phyloP scores from a whole-genome alignment of 2,113 vertebrate genomes.

The Riparia riparia region DNA sequence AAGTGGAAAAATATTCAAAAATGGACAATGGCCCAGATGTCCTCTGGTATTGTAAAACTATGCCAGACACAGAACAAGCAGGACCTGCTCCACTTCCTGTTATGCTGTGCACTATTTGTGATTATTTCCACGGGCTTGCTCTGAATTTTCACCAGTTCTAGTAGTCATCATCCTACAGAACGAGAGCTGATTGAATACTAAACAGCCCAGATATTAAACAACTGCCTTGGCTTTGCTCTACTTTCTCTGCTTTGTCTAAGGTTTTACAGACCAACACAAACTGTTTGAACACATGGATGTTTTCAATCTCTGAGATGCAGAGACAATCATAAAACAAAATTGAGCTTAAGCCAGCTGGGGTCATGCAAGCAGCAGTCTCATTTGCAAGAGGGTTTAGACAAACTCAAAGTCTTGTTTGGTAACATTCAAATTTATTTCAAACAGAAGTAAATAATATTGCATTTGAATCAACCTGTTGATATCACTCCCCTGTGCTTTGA shows the following conservation, averaged over 20 bases:
- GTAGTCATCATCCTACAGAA: neutral
- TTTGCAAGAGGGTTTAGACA: neutral
- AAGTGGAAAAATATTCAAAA: neutral
- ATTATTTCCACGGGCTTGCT: neutral
- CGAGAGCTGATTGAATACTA: neutral
- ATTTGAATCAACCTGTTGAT: neutral
- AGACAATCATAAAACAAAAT: neutral
- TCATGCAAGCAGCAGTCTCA: neutral
- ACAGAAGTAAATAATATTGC: neutral
- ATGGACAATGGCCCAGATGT: neutral
- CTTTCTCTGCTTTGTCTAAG: neutral
- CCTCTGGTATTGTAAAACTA: neutral
- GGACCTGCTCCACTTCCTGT: neutral
- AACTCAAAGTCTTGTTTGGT: neutral
- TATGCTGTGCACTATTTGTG: neutral
- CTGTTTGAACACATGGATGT: neutral
- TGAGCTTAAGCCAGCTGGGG: neutral
- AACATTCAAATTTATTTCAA: neutral
- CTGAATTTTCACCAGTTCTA: neutral
- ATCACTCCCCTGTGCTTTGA: neutral
- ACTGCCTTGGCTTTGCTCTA: neutral
- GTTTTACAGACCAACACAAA: neutral
- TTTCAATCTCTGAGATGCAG: neutral
- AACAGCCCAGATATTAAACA: neutral
- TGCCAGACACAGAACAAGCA: neutral